These are phyloP conservation scores for Koerneria pararmatus DNA, from an alignment of 2,888 invertebrate genomes.

Conservation along the genomic window DNA sequence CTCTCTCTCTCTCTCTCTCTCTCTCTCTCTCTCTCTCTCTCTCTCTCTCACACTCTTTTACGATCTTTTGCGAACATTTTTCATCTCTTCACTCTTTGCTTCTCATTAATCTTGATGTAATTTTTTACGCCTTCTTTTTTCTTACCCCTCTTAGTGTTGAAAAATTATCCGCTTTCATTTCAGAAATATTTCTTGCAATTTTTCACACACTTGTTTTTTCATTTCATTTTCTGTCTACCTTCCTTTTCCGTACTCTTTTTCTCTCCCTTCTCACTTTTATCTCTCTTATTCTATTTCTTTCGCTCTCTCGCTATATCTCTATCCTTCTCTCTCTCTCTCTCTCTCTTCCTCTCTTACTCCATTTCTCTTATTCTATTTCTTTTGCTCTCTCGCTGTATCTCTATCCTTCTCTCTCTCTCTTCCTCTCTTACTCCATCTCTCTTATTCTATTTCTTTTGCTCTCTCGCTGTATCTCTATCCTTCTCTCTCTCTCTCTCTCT, in stretches of 20 bases:
- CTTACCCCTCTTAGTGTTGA: too few species aligned
- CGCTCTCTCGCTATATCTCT: conserved; percentile 6
- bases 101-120: too few species aligned
- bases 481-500: background rate
- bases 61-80: too few species aligned
- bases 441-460: background rate
- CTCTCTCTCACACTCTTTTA: background rate
- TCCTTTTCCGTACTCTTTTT: conserved; percentile 3
- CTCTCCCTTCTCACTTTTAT: background rate
- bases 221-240: background rate
- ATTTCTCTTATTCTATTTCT: background rate
- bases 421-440: background rate
- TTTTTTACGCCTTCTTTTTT: too few species aligned
- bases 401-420: background rate
- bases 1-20: conserved; percentile 4
- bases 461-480: background rate
- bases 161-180: too few species aligned
- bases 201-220: background rate
- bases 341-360: background rate
- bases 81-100: too few species aligned
- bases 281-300: conserved; percentile 4
- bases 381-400: background rate
- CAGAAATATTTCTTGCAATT: background rate
- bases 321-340: conserved; percentile 8
- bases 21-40: conserved; percentile 4